Conservation (phyloP, 2,113 vertebrate genomes). For the Forbesichthys papilliferus region DNA sequence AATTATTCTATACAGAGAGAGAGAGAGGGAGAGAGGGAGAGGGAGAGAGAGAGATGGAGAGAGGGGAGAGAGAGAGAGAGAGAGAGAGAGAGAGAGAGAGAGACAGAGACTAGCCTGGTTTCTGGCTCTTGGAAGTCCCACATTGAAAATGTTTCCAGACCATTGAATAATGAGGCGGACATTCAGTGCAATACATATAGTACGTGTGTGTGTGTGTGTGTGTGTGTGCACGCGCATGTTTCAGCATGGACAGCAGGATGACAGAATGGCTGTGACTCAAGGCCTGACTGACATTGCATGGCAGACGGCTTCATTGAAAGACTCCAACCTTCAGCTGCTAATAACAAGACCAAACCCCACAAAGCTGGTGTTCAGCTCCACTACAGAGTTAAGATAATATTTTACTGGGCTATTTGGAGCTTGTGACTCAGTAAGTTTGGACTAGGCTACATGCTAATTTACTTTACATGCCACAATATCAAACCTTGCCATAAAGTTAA, state of each 20-base stretch:
- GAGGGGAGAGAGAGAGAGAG: background rate
- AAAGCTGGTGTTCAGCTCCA: conserved; percentile 7
- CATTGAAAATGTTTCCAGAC: too few relatives aligned
- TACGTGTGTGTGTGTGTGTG: too few relatives aligned
- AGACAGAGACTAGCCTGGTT: background rate
- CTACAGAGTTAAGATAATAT: background rate
- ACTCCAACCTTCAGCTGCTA: conserved; percentile 41
- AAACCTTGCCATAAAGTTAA: background rate
- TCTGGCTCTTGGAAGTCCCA: background rate
- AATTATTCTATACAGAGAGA: background rate
- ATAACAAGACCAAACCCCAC: conserved; percentile 31
- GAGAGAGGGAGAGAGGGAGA: background rate
- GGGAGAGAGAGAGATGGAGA: background rate
- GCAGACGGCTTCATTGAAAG: conserved; percentile 39
- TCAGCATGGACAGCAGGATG: too few relatives aligned
- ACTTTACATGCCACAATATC: background rate
- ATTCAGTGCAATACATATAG: too few relatives aligned
- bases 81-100: background rate
- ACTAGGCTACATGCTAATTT: background rate
- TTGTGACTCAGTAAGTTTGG: too few relatives aligned
- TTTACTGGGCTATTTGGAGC: too few relatives aligned
- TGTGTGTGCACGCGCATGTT: background rate
- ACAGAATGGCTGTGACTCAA: conserved; percentile 43
- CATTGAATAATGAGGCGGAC: too few relatives aligned
- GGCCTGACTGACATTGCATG: conserved; percentile 53